Base-by-base conservation (phyloP, 2,113 vertebrate species). In the Notarius lentiginosus region DNA sequence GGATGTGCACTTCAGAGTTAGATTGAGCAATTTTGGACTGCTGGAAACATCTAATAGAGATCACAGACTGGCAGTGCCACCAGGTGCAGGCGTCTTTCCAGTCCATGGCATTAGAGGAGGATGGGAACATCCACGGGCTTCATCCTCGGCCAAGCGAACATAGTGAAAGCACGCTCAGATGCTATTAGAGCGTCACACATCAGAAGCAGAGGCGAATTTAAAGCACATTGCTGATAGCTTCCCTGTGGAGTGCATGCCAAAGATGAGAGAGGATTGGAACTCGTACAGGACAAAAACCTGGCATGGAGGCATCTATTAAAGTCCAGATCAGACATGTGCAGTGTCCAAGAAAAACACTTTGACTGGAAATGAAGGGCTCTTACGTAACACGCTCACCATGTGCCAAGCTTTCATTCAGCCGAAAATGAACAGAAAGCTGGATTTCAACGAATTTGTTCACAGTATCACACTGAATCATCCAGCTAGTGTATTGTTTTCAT, bases 121-220 rank as follows among this genome's bases (percentile, higher is more conserved):
- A 82, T 5, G 20, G 30, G 77, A 60, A 83, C 63, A 75, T 88
- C 84, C 60, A 66, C 9, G 1, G 22, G 86, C 80, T 86, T 88
- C 86, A 83, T 86, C 86, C 49, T 85, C 34, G 60, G 80, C 76
- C 87, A 90, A 86, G 72, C 17, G 82, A 77, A 22, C 60, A 60
- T 14, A 9, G 72, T 20, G 83, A 85, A 87, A 76, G 70, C 51
- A 58, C 75, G 55, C 55, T 88, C 86, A 65, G 80, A 87, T 79
- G 84, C 89, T 80, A 88, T 90, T 90, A 88, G 86, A 80, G 72
- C 5, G 9, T 17, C 11, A 17, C 61, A 90, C 84, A 90, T 90
- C 89, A 90, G 72, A 90, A 34, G 84, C 80, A 82, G 63, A 83
- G 82, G 82, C 30, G 55, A n/a, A 84, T 73, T 66, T 87, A 86